Evolutionary conservation across 2,113 vertebrate species (phyloP), one percentile per base, ranked within the genome.

Genomic region (Cryptotis parvus): DNA sequence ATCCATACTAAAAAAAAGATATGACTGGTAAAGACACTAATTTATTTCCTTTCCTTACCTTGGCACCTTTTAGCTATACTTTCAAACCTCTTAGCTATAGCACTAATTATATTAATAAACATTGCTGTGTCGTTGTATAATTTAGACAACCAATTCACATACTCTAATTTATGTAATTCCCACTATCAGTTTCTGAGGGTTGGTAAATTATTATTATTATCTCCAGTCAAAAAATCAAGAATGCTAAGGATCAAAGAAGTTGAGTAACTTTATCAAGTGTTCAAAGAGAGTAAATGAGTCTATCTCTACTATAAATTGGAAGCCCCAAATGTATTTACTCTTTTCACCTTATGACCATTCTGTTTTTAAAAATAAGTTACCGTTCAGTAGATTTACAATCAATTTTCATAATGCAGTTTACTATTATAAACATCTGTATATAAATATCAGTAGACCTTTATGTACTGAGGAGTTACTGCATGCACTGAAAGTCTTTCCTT

Each of bases 41-140:
- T 63, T 63, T 70, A 26, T 91, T 86, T 72, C n/a, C 80, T 55
- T 93, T 43, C 20, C 29, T 35, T 37, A 31, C 10, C 12, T 91
- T 70, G 37, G 81, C 73, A 61, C 10, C 61, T 94, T 93, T 81
- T 52, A 52, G 1, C 49, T 87, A 39, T 37, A 31, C 14, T 9
- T 91, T 66, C n/a, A 84, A 81, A 52, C 14, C 61, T 94, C 92
- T 81, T 43, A 52, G 1, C 41, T 87, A 11, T 41, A 39, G 2
- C 41, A 81, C 4, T 65, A 87, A 70, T 91, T 65, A 61, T 73
- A 49, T 73, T 45, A 87, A 87, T 92, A 84, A 78, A 35, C 22
- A 45, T 75, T 85, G 83, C 82, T 9, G 10, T 33, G 6, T 29
- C 55, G 18, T 52, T 31, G 3, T 41, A 15, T 33, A 70, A 84